Evolutionary conservation across 2,113 vertebrate species (phyloP).

Genomic region (Jaculus jaculus): DNA sequence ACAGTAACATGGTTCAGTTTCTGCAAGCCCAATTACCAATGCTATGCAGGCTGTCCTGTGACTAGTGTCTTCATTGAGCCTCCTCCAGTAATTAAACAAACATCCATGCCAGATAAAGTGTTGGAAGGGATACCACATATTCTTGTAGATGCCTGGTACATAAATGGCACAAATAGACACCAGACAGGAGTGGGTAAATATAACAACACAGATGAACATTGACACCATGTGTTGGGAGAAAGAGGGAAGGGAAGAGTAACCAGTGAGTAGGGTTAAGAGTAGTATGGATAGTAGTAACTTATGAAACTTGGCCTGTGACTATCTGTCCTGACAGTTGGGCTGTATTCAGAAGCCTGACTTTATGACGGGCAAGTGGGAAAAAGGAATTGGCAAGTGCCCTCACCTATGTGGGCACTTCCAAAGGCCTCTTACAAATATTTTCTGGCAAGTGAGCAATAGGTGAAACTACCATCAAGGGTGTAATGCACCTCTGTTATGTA

Average conservation of each 20-base stretch:
- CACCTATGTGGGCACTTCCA: background rate
- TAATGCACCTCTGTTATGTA: background rate
- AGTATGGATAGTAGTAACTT: too few relatives aligned
- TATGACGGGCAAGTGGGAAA: background rate
- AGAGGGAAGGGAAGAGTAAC: too few relatives aligned
- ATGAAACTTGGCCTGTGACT: background rate
- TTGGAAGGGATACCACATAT: background rate
- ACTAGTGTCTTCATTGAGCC: background rate
- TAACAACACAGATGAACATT: background rate
- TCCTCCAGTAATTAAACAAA: background rate
- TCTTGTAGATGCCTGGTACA: background rate
- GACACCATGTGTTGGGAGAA: background rate
- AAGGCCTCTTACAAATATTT: background rate
- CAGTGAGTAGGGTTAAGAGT: too few relatives aligned
- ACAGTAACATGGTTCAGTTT: background rate
- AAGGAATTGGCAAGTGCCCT: background rate
- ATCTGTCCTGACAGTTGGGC: background rate
- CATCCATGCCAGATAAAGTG: background rate
- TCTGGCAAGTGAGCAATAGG: background rate
- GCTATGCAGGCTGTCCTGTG: too few relatives aligned
- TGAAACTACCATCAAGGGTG: background rate
- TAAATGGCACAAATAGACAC: too few relatives aligned
- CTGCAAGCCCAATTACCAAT: background rate
- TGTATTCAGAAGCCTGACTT: background rate
- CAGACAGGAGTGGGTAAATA: background rate